These are phyloP conservation scores for Acrobasis consociella DNA, from an alignment of 2,888 invertebrate species.

Conservation along the genomic window DNA sequence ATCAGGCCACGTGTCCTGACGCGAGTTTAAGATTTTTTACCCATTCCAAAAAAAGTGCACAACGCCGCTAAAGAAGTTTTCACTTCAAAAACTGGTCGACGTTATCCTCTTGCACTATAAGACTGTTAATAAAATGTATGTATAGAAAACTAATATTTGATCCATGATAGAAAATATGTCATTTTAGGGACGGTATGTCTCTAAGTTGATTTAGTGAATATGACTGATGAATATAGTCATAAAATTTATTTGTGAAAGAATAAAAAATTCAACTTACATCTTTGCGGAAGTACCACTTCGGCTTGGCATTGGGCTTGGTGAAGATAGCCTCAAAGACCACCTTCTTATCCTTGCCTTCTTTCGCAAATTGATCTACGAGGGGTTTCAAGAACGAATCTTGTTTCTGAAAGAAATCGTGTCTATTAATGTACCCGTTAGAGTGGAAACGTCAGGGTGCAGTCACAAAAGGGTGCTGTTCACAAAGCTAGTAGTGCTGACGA, in stretches of 20 bases:
- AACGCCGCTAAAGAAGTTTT: too few relatives aligned
- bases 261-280: conserved; percentile 86
- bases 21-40: too few relatives aligned
- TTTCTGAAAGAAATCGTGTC: conserved; percentile 86
- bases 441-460: conserved; percentile 49
- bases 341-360: conserved; percentile 98
- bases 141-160: too few relatives aligned
- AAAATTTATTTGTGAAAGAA: neutral
- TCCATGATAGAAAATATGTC: too few relatives aligned
- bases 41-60: too few relatives aligned
- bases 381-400: conserved; percentile 97
- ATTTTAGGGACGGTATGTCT: too few relatives aligned
- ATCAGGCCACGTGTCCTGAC: too few relatives aligned
- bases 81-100: neutral
- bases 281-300: conserved; percentile 95
- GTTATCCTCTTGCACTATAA: neutral
- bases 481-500: conserved; percentile 72
- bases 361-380: conserved; percentile 95
- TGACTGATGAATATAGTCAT: too few relatives aligned
- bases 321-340: conserved; percentile 97
- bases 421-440: conserved; percentile 50
- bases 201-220: too few relatives aligned
- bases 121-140: too few relatives aligned
- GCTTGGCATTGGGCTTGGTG: conserved; percentile 97
- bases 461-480: conserved; percentile 75